Percentiles rank a stretch among this genome's conserved stretches.
phyloP scores from a whole-genome alignment of 2,113 vertebrate species.

The Lipophrys pholis region DNA sequence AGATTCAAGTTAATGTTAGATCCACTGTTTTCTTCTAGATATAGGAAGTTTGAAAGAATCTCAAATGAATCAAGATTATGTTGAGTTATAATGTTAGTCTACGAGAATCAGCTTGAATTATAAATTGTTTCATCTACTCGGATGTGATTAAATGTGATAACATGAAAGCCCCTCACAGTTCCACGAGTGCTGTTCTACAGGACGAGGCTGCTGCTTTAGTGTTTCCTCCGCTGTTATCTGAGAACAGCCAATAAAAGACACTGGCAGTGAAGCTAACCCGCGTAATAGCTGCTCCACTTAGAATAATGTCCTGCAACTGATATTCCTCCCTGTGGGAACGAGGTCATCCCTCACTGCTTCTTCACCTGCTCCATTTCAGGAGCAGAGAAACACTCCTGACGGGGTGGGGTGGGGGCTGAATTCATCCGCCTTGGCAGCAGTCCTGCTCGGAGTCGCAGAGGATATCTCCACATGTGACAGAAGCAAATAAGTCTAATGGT shows the following conservation, averaged over 20 bases:
- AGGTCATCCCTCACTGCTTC: slow-evolving; percentile 23
- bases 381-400: too few relatives aligned
- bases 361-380: not conserved
- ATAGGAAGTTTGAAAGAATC: too few relatives aligned
- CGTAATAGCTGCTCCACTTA: not conserved
- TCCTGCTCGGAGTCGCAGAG: not conserved
- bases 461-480: not conserved
- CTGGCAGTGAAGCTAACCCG: not conserved
- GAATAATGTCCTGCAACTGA: not conserved
- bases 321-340: slow-evolving; percentile 17
- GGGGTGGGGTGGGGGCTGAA: too few relatives aligned
- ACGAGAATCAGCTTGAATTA: too few relatives aligned
- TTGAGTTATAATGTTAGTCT: too few relatives aligned
- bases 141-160: too few relatives aligned
- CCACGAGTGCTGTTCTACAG: not conserved
- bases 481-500: slow-evolving; percentile 27
- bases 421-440: too few relatives aligned
- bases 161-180: too few relatives aligned
- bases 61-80: too few relatives aligned
- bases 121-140: too few relatives aligned
- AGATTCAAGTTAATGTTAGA: too few relatives aligned
- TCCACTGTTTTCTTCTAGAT: too few relatives aligned
- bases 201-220: not conserved
- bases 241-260: not conserved
- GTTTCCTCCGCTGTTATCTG: slow-evolving; percentile 9